phyloP scores from a whole-genome alignment of 2,797 vertebrate species.

The Masticophis lateralis region DNA sequence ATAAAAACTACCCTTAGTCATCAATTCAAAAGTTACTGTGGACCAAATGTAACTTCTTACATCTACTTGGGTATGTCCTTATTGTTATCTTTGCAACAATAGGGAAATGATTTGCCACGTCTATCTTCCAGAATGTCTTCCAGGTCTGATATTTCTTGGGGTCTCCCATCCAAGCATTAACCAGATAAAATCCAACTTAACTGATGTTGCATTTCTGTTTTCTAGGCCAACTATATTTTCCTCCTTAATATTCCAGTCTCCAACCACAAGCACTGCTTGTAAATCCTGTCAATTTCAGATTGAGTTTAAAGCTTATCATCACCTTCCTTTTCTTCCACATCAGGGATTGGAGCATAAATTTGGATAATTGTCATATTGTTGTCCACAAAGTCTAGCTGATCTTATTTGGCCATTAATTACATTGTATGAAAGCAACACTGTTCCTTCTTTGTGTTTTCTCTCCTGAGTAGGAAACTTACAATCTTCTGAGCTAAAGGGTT shows the following conservation, averaged over 20 bases:
- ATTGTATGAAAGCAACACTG: neutral
- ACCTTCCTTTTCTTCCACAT: neutral
- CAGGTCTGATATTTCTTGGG: neutral
- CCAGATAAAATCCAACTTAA: neutral
- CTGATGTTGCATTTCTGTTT: neutral
- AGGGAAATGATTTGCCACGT: neutral
- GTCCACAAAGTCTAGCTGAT: neutral
- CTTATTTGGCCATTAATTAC: neutral
- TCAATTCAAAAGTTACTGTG: neutral
- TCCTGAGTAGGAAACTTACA: neutral
- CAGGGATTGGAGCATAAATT: neutral
- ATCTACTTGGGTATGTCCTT: neutral
- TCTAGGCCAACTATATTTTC: neutral
- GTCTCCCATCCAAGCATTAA: neutral
- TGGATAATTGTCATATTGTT: neutral
- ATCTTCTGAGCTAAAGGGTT: neutral
- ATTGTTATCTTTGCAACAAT: neutral
- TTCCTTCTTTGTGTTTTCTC: neutral
- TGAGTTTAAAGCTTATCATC: neutral
- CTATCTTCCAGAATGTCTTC: neutral
- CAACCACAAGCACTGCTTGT: neutral
- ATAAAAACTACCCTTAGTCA: neutral
- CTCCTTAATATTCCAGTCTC: neutral
- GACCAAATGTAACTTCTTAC: neutral
- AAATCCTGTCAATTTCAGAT: neutral